phyloP scores from a whole-genome alignment of 2,797 vertebrate genomes.

The Diplodus sargus region DNA sequence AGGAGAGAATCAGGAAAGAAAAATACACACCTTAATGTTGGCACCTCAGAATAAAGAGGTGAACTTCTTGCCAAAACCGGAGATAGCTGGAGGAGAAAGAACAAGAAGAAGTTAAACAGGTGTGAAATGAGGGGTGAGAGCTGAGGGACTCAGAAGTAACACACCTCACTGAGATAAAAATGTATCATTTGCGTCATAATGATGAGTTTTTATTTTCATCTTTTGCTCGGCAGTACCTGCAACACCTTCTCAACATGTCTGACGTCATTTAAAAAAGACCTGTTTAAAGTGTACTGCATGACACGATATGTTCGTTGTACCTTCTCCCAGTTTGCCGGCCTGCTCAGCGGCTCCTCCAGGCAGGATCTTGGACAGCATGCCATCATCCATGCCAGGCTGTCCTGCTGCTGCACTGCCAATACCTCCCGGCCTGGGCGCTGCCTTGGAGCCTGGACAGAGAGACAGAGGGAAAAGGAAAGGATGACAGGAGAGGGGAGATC shows the following conservation, averaged over 20 bases:
- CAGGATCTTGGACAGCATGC: constrained; percentile 95
- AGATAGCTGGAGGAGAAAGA: constrained; percentile 86
- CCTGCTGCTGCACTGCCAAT: constrained; percentile 85
- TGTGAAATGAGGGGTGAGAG: not conserved
- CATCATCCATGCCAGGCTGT: constrained; percentile 90
- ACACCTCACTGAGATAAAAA: too few species aligned
- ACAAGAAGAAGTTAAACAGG: constrained; percentile 18
- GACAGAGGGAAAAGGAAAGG: constrained; percentile 1
- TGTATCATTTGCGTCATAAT: too few species aligned
- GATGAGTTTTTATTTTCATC: too few species aligned
- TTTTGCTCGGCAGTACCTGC: too few species aligned
- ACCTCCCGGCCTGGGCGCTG: constrained; percentile 86
- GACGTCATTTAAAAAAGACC: not conserved
- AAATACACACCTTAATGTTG: constrained; percentile 81
- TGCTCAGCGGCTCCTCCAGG: constrained; percentile 96
- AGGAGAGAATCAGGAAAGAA: not conserved
- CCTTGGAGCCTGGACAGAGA: constrained; percentile 86
- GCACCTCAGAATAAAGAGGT: constrained; percentile 96
- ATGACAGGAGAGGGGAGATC: not conserved
- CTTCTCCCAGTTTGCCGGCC: constrained; percentile 98
- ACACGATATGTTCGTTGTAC: constrained; percentile 73
- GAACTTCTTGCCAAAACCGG: constrained; percentile 99
- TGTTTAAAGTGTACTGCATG: not conserved
- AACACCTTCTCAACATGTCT: not conserved
- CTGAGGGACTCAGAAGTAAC: too few species aligned